Conservation (phyloP, 2,113 vertebrate genomes). For the Peucedramus taeniatus region DNA sequence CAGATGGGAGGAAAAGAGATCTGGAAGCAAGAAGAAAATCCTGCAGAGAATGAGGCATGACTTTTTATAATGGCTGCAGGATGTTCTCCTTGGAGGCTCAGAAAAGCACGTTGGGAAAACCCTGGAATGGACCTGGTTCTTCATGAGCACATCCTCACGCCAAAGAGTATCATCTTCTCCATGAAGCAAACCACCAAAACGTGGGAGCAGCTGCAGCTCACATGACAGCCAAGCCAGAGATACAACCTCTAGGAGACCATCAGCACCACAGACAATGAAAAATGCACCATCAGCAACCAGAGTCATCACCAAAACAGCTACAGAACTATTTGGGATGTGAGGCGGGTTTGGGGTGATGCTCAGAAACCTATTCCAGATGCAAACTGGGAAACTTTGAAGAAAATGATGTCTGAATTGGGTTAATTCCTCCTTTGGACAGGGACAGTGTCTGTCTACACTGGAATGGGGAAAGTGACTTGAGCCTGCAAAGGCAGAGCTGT, state of each 20-base stretch:
- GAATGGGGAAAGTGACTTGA: not conserved
- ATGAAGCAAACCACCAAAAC: not conserved
- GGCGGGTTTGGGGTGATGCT: not conserved
- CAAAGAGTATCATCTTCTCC: not conserved
- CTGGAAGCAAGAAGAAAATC: conserved; percentile 43
- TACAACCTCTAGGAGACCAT: not conserved
- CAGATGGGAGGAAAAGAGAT: not conserved
- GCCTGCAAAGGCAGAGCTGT: not conserved
- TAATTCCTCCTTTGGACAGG: not conserved
- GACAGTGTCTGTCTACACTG: not conserved
- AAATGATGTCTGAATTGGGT: not conserved
- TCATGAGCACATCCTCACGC: not conserved
- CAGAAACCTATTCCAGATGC: not conserved
- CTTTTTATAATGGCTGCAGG: conserved; percentile 19
- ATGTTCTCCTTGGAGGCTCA: conserved; percentile 35
- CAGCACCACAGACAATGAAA: not conserved
- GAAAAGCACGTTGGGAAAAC: not conserved
- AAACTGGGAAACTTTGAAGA: not conserved
- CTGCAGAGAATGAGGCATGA: conserved; percentile 14
- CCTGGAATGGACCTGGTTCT: conserved; percentile 9
- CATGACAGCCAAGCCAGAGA: not conserved
- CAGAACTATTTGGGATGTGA: not conserved
- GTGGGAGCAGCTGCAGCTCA: not conserved
- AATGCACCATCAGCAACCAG: not conserved
- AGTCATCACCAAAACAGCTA: not conserved